Conservation (phyloP, 2,888 invertebrate species). For the Drosophila maculinotata region DNA sequence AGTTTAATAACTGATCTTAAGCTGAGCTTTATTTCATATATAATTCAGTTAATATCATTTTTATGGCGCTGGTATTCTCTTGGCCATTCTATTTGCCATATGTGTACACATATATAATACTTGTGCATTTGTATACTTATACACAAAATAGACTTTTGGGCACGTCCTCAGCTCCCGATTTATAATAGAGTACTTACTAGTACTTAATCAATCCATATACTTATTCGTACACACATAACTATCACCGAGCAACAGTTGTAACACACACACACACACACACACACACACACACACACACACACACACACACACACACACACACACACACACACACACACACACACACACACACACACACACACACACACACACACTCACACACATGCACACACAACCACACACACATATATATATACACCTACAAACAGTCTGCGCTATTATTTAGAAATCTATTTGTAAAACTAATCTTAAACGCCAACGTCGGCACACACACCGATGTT, state of each 20-base stretch:
- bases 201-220: conserved; percentile 50
- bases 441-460: conserved; percentile 18
- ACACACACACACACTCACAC: conserved; percentile 8
- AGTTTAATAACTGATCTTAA: conserved; percentile 1
- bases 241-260: conserved; percentile 14
- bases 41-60: conserved; percentile 3
- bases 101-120: conserved; percentile 5
- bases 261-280: conserved; percentile 1
- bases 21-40: neutral
- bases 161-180: conserved; percentile 22
- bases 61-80: conserved; percentile 1
- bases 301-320: conserved; percentile 2
- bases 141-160: conserved; percentile 46
- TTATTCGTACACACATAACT: conserved; percentile 16
- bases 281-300: conserved; percentile 7
- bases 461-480: neutral
- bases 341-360: conserved; percentile 2
- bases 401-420: neutral
- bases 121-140: conserved; percentile 63
- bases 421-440: conserved; percentile 14
- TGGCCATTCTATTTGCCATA: conserved; percentile 20
- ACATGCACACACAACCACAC: too few relatives aligned
- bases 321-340: neutral
- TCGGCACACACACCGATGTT: conserved; percentile 1
- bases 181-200: conserved; percentile 29